Base-by-base conservation (phyloP, 2,113 vertebrate species). In the Ellobius talpinus region DNA sequence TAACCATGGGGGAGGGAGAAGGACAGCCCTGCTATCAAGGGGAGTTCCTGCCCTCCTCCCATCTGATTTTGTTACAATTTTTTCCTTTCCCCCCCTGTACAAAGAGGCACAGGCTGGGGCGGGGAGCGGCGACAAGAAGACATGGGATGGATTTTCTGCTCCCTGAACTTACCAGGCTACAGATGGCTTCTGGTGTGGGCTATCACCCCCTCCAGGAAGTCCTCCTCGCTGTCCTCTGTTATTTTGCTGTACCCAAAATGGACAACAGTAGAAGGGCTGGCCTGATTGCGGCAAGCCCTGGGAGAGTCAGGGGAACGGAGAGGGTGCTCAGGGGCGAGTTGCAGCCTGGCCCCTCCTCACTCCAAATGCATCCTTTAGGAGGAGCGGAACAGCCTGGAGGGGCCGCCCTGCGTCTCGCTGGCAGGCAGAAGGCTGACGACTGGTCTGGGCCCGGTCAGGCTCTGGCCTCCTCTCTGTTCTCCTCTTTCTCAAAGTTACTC, bases 341-440 rank as follows among this genome's bases (percentile, higher is more conserved):
- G 78, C 6, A 36, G 97, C 65, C 81, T 29, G 10, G 82, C 88
- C 89, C 68, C 79, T 52, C 70, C 94, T 98, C 96, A 98, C 93
- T 88, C 94, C 95, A 74, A 81, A 97, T 97, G 97, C 97, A 98
- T 97, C 97, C 96, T 90, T 86, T 5, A 26, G 95, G 95, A 96
- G 93, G 87, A 89, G 96, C 92, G 21, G 87, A 79, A 91, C 66
- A 26, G 87, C 95, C 95, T 85, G 94, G 96, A 96, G 95, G 78
- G 96, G 96, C 97, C 74, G 86, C 90, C 96, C 96, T 61, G 72
- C 89, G 94, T 86, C 96, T 81, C 85, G 92, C 92, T 47, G 42
- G 5, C 82, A 7, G 93, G n/a, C 84, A 8, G 91, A 73, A 84
- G 61, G 91, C 91, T 39, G 95, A 68, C 17, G 52, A 2, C 73